Base-by-base conservation (phyloP, 1,140 invertebrate genomes). In the Trichonephila clavata region DNA sequence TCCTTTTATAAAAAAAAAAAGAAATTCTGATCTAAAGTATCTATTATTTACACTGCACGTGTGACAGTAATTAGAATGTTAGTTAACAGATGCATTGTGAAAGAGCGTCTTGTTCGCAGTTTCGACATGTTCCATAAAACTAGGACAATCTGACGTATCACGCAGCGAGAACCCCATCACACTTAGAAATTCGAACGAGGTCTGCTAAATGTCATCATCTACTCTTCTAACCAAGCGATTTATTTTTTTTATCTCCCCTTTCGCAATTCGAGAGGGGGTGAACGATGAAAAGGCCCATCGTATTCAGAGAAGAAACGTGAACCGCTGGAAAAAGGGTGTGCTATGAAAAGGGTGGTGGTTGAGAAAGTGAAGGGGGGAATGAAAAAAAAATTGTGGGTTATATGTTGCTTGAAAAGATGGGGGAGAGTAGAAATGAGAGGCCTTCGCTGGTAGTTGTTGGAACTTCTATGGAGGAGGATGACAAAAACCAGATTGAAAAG, bases 211-310 rank as follows among this genome's bases (percentile, higher is more conserved):
- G 16, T 87, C 59, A 27, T 24, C 81, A n/a, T 7, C 43, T 39
- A 59, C 43, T 13, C 81, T 87, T 57, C 10, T 10, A 59, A 27
- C 50, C 83, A 84, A 60, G 24, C 83, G 57, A 84, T 84, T 84
- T 63, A 63, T 87, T 87, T 87, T 63, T 87, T 87, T 60, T 32
- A 43, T 39, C 86, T 63, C 60, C 86, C 86, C 57, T 87, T 63
- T 87, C 39, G 60, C 86, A 87, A 43, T 6, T 20, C 14, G 24
- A 87, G 86, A 39, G 86, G 86, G 86, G 86, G 86, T 63, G 59
- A 83, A 57, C 32, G 86, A 87, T 87, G 86, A 87, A 87, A 87
- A 87, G 86, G 86, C 39, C 81, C 81, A 83, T 87, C 86, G 43
- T 87, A 60, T 61, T 39, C 20, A 63, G 27, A 86, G 18, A 32